These are phyloP conservation scores for Trogon melanurus DNA, from an alignment of 2,113 vertebrate species.

Conservation along the genomic window DNA sequence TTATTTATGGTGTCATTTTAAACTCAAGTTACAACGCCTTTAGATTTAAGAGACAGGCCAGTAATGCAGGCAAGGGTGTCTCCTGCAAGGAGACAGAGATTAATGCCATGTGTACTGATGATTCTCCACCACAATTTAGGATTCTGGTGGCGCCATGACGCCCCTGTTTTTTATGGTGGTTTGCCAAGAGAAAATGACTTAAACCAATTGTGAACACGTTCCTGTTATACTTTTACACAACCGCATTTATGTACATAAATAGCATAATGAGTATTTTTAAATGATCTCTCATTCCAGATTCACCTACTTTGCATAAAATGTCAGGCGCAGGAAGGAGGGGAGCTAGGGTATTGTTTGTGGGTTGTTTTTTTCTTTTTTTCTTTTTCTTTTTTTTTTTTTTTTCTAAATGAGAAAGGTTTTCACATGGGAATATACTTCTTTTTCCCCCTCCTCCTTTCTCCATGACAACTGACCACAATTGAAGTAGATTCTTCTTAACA, in stretches of 20 bases:
- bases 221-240: constrained; percentile 80
- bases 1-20: constrained; percentile 77
- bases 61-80: constrained; percentile 86
- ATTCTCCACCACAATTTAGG: constrained; percentile 90
- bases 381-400: too few relatives aligned
- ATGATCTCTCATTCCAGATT: constrained; percentile 77
- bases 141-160: constrained; percentile 93
- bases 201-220: constrained; percentile 90
- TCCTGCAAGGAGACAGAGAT: constrained; percentile 89
- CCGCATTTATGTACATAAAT: constrained; percentile 81
- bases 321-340: constrained; percentile 38
- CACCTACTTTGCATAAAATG: constrained; percentile 78
- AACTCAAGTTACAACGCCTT: constrained; percentile 74
- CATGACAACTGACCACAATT: constrained; percentile 82
- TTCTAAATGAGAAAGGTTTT: constrained; percentile 60
- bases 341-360: constrained; percentile 13
- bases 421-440: constrained; percentile 73
- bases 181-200: constrained; percentile 90
- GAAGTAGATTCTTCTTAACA: constrained; percentile 79
- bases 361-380: not conserved
- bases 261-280: constrained; percentile 82
- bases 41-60: constrained; percentile 85
- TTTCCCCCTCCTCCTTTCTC: not conserved
- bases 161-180: constrained; percentile 87
- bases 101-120: constrained; percentile 93